Evolutionary conservation across 2,113 vertebrate genomes (phyloP).

Genomic region (Phrynosoma blainvillii): DNA sequence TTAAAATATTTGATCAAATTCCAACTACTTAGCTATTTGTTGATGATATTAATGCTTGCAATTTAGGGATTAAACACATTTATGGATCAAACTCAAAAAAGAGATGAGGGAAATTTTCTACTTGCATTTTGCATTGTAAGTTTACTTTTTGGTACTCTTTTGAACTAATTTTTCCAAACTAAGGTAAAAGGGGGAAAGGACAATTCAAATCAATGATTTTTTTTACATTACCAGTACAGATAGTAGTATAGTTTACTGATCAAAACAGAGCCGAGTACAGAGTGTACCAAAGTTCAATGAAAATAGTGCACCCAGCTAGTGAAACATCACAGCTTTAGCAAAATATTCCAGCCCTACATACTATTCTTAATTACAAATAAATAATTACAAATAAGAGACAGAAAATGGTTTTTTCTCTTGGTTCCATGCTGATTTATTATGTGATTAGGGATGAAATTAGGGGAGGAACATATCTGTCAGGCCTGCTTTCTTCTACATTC

Average conservation of each 20-base stretch:
- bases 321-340: background rate
- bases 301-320: background rate
- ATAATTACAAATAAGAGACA: background rate
- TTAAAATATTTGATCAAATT: constrained; percentile 14
- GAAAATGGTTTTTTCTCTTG: background rate
- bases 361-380: background rate
- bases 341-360: background rate
- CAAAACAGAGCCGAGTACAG: background rate
- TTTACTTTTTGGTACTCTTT: background rate
- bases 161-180: constrained; percentile 1
- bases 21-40: background rate
- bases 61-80: background rate
- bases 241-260: background rate
- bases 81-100: background rate
- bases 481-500: too few species aligned
- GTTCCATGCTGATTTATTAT: background rate
- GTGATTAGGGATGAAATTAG: background rate
- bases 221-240: background rate
- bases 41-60: background rate
- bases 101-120: background rate
- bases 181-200: constrained; percentile 17
- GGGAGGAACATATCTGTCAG: too few species aligned
- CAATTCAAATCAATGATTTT: background rate
- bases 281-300: background rate
- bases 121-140: background rate